A percentile compares a stretch with the other conserved stretches of the same genome.
Evolutionary conservation across 2,113 vertebrate genomes (phyloP).

Genomic region (Chitala chitala): DNA sequence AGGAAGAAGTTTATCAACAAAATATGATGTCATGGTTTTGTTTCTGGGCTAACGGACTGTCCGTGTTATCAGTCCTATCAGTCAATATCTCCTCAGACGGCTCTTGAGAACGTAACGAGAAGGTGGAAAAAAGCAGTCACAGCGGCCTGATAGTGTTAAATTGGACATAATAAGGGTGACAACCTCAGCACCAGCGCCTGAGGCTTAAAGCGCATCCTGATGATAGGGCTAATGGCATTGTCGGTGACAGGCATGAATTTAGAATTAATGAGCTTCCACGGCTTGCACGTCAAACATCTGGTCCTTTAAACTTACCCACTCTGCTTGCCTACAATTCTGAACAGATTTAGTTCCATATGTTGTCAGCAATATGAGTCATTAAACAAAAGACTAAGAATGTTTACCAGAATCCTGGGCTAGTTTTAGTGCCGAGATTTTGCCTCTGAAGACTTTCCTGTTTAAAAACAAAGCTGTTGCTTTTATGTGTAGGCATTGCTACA

Average conservation of each 20-base stretch:
- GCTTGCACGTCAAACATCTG: constrained; percentile 20
- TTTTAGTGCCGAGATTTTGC: neutral
- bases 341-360: neutral
- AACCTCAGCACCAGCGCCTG: constrained; percentile 17
- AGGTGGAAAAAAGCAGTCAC: constrained; percentile 31
- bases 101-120: no score
- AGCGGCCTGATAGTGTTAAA: constrained; percentile 25
- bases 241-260: constrained; percentile 49
- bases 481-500: neutral
- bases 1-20: constrained; percentile 6
- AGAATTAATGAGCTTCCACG: constrained; percentile 44
- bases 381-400: neutral
- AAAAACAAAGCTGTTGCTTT: neutral
- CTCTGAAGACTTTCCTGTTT: neutral
- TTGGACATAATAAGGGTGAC: constrained; percentile 18
- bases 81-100: no score
- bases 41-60: neutral
- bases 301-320: constrained; percentile 30
- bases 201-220: constrained; percentile 23
- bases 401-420: neutral
- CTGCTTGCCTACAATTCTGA: constrained; percentile 9
- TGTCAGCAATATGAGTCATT: neutral
- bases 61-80: no score
- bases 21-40: neutral
- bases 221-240: constrained; percentile 41